These are phyloP conservation scores for Magallana gigas DNA, from an alignment of 1,140 invertebrate genomes.

Conservation along the genomic window DNA sequence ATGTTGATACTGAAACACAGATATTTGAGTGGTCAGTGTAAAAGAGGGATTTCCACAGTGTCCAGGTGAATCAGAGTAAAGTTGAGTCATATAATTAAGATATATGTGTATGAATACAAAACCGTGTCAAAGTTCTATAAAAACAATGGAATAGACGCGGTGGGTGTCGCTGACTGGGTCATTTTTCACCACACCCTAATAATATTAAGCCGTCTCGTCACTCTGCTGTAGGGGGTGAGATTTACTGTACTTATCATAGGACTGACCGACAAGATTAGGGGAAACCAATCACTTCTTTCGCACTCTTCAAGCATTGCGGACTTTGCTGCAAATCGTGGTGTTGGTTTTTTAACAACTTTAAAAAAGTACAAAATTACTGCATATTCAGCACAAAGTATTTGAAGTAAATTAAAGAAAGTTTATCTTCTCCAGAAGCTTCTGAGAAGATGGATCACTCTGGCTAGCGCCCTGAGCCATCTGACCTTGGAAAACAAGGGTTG, in stretches of 20 bases:
- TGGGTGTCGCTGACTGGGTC: neutral
- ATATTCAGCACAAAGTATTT: neutral
- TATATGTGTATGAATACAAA: neutral
- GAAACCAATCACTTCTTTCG: neutral
- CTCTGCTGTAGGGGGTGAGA: neutral
- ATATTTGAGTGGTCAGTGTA: too few species aligned
- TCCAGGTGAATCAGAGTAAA: too few species aligned
- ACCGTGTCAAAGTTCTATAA: neutral
- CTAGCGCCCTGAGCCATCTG: neutral
- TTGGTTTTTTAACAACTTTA: neutral
- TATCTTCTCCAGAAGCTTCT: neutral
- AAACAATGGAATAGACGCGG: neutral
- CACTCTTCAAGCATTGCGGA: neutral
- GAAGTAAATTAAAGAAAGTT: neutral
- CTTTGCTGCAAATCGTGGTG: neutral
- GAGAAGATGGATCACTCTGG: neutral
- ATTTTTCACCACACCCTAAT: neutral
- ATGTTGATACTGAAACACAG: too few species aligned
- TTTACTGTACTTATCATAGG: neutral
- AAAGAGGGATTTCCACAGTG: too few species aligned
- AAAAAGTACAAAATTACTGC: too few species aligned
- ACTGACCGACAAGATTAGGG: neutral
- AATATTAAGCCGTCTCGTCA: neutral
- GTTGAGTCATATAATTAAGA: too few species aligned
- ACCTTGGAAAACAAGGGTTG: constrained; percentile 12